Conservation (phyloP, 2,113 vertebrate species). For the Trematomus loennbergii region DNA sequence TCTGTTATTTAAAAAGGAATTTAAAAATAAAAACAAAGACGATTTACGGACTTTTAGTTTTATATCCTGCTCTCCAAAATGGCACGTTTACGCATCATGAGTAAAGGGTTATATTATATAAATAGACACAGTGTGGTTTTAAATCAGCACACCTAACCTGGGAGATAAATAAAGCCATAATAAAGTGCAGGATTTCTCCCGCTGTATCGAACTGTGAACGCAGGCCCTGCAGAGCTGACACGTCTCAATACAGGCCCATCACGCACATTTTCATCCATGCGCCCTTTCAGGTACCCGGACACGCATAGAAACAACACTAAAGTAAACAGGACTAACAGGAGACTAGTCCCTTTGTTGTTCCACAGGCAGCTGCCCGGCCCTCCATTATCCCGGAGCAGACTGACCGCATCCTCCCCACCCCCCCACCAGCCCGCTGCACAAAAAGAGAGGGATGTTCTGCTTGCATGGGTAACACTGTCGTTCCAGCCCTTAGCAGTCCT, state of each 20-base stretch:
- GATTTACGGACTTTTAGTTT: not conserved
- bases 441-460: constrained; percentile 91
- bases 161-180: constrained; percentile 25
- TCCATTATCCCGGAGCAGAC: constrained; percentile 88
- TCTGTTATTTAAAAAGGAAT: not conserved
- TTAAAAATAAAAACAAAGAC: not conserved
- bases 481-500: constrained; percentile 83
- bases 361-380: constrained; percentile 90
- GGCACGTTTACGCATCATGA: not conserved
- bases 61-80: not conserved
- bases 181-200: constrained; percentile 22
- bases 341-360: constrained; percentile 89
- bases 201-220: constrained; percentile 25
- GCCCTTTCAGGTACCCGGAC: constrained; percentile 86
- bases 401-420: constrained; percentile 88
- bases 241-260: constrained; percentile 68
- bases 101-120: not conserved
- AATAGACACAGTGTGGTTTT: not conserved
- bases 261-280: constrained; percentile 72
- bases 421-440: constrained; percentile 88
- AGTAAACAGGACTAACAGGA: constrained; percentile 91
- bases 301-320: constrained; percentile 87
- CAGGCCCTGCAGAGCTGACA: constrained; percentile 46
- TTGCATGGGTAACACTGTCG: constrained; percentile 85
- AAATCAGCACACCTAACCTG: constrained; percentile 30